Conservation (phyloP, 2,888 invertebrate species). For the Dryomyza anilis region DNA sequence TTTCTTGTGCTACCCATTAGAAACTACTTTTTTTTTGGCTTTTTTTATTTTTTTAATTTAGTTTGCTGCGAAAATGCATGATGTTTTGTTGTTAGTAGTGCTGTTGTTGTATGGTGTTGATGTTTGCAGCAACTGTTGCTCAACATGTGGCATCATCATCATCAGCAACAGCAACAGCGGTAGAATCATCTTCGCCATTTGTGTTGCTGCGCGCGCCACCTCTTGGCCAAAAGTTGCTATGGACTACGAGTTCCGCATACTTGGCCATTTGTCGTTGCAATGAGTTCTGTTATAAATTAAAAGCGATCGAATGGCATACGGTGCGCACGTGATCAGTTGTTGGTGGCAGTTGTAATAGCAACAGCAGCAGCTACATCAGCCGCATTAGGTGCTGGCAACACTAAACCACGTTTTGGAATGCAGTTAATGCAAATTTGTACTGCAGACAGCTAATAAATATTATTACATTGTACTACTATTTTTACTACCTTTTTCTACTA, state of each 20-base stretch:
- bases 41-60: neutral
- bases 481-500: too few species aligned
- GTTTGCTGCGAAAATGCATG: too few species aligned
- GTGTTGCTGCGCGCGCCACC: neutral
- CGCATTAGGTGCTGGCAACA: too few species aligned
- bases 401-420: too few species aligned
- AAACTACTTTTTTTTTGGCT: neutral
- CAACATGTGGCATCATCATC: neutral
- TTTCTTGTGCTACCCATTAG: neutral
- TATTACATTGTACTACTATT: too few species aligned
- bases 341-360: neutral
- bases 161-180: neutral
- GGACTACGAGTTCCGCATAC: conserved; percentile 9
- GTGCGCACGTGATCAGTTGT: neutral
- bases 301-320: neutral
- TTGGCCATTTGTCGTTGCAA: conserved; percentile 3
- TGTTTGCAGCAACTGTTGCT: neutral
- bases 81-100: too few species aligned
- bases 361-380: too few species aligned
- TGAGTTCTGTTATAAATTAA: conserved; percentile 13
- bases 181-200: neutral
- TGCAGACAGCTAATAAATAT: too few species aligned
- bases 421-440: too few species aligned
- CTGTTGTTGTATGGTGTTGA: too few species aligned
- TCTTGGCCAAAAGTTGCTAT: neutral